Evolutionary conservation across 2,888 invertebrate genomes (phyloP), one percentile per base, ranked within the genome.

Genomic region (Andricus quercusramuli): DNA sequence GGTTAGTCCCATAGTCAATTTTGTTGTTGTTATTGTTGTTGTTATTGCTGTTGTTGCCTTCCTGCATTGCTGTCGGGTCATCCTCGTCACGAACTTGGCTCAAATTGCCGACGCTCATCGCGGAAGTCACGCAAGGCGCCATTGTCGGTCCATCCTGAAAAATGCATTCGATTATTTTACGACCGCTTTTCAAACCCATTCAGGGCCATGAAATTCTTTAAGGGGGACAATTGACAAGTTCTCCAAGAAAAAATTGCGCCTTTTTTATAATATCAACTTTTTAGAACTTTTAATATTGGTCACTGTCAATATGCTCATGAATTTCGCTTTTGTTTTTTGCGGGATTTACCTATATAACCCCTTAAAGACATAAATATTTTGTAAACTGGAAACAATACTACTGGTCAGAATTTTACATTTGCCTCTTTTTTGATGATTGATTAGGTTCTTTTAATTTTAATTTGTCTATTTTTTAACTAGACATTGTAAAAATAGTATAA

Each of bases 61-160:
- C 68, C 59, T 83, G 85, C 78, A 84, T 83, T 78, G 84, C 85
- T 81, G 86, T 83, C 81, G 85, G 84, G 79, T 84, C 84, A 44
- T 82, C 83, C 78, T 83, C 88, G 82, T 90, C 90, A 78, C 88
- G 89, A 82, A 87, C 87, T 83, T 91, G 89, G 82, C 88, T 91
- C 83, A 91, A 88, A 87, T 91, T 90, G 83, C 89, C 91, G 67
- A 86, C 90, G 84, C 91, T 91, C 86, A 91, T 86, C 41, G 91
- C 88, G 83, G 91, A 90, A 85, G 91, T 90, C 84, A 91, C 89
- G 88, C 90, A 90, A 84, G 90, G 88, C 80, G 90, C 85, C 86
- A 90, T 89, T 81, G 86, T 84, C 79, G 88, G 78, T 79, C 87
- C 87, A 85, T 89, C 90, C 91, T 91, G 83, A 32, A 78, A 78